These are phyloP conservation scores for Standfussiana lucernea DNA, from an alignment of 2,888 invertebrate genomes.

Conservation along the genomic window DNA sequence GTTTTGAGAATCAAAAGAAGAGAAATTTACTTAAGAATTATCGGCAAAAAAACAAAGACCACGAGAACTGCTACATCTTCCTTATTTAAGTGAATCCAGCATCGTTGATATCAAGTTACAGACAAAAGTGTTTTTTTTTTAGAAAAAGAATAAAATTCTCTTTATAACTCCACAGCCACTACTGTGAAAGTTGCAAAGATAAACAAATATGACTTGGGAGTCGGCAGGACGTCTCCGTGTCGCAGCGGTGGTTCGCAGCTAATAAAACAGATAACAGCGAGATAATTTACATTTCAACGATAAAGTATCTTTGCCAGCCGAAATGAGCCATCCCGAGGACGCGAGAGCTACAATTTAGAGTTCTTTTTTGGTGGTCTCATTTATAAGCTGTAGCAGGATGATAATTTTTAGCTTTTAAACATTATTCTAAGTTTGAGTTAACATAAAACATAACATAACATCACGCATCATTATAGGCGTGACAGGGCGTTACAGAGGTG, in stretches of 20 bases:
- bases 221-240: conserved; percentile 38
- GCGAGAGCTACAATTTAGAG: conserved; percentile 88
- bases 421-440: background rate
- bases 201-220: conserved; percentile 61
- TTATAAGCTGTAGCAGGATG: conserved; percentile 40
- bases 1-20: background rate
- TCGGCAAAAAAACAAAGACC: too few relatives aligned
- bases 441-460: too few relatives aligned
- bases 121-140: background rate
- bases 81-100: background rate
- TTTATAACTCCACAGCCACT: conserved; percentile 13
- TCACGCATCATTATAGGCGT: too few relatives aligned
- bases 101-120: background rate
- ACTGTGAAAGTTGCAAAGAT: conserved; percentile 44
- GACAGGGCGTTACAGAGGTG: too few relatives aligned
- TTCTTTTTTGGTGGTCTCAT: conserved; percentile 74
- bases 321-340: conserved; percentile 88
- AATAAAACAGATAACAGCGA: conserved; percentile 84
- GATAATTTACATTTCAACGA: conserved; percentile 85
- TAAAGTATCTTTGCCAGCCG: conserved; percentile 85
- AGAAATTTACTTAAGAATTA: background rate
- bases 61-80: background rate
- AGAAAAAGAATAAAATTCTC: background rate
- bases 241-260: conserved; percentile 76
- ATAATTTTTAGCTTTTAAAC: background rate